Percentiles rank a stretch among this genome's conserved stretches.
phyloP scores from a whole-genome alignment of 1,140 invertebrate species.

The Lepidurus couesii region DNA sequence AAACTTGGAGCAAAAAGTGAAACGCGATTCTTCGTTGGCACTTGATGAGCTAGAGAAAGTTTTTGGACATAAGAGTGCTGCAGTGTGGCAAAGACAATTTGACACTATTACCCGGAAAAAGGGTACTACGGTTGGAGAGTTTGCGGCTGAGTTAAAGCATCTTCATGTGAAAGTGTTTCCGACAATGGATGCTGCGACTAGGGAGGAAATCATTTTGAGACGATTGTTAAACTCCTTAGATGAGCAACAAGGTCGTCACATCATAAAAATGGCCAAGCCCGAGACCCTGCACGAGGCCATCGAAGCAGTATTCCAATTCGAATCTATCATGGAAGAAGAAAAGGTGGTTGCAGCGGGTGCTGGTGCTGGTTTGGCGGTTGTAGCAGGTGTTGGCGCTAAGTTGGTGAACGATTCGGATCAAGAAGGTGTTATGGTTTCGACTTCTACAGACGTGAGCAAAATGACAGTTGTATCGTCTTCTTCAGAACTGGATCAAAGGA shows the following conservation, averaged over 20 bases:
- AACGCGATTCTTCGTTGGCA: not conserved
- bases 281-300: not conserved
- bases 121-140: no score
- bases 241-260: slow-evolving; percentile 1
- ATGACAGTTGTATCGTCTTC: not conserved
- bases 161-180: not conserved
- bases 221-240: not conserved
- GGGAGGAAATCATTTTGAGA: not conserved
- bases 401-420: not conserved
- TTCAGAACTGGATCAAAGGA: not conserved
- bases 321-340: not conserved
- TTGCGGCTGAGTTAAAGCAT: no score
- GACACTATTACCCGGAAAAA: no score
- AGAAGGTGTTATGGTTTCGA: not conserved
- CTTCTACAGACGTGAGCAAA: not conserved
- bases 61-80: no score
- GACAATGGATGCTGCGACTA: not conserved
- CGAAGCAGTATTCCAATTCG: no score
- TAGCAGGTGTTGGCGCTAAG: not conserved
- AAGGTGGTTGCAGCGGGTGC: slow-evolving; percentile 7
- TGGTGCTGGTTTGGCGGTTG: not conserved
- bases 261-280: not conserved
- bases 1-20: not conserved
- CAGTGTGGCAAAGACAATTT: no score
- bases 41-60: not conserved